phyloP scores from a whole-genome alignment of 53 echinoderm and acorn worm genomes.

The Patiria pectinifera region DNA sequence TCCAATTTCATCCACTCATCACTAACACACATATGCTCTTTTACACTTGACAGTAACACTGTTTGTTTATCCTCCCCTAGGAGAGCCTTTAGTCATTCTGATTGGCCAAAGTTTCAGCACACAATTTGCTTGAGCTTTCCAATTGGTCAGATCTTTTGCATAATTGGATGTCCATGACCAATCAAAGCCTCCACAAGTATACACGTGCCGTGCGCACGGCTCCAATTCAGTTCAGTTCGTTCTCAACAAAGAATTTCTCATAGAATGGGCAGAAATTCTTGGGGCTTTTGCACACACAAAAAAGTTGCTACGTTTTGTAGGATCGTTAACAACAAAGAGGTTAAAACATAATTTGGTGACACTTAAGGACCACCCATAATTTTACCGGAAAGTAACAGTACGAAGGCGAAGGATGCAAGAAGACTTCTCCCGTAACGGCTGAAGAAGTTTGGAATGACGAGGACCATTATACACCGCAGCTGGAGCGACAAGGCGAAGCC shows the following conservation, averaged over 20 bases:
- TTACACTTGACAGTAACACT: neutral
- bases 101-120: neutral
- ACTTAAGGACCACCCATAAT: neutral
- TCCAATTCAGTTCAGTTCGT: too few relatives aligned
- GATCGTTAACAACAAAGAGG: neutral
- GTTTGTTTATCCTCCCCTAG: neutral
- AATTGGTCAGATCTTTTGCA: neutral
- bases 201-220: too few relatives aligned
- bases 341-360: neutral
- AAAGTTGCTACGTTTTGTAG: too few relatives aligned
- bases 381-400: constrained; percentile 75
- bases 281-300: too few relatives aligned
- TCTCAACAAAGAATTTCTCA: neutral
- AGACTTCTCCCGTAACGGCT: constrained; percentile 82
- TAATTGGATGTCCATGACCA: neutral
- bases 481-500: constrained; percentile 80
- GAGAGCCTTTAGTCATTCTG: neutral
- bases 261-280: neutral
- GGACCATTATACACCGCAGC: constrained; percentile 80
- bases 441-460: constrained; percentile 82
- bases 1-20: neutral
- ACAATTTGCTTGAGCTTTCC: neutral
- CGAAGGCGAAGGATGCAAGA: constrained; percentile 73
- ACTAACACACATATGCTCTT: neutral
- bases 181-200: too few relatives aligned